Base-by-base conservation (phyloP, 2,888 invertebrate genomes). In the Macrophya annulata region DNA sequence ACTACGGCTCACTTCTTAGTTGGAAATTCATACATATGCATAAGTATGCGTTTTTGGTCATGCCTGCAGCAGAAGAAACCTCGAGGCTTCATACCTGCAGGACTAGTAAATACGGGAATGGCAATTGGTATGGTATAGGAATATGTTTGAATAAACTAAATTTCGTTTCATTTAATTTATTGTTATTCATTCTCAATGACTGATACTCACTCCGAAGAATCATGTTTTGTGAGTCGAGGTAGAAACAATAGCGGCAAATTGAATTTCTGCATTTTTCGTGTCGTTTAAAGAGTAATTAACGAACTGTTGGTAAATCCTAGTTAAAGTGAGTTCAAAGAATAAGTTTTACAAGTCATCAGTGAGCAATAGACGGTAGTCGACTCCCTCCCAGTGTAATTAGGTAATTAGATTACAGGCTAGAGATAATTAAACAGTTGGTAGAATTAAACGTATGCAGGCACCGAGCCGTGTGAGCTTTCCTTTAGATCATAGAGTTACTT, bases 401-500 rank as follows among this genome's bases (percentile, higher is more conserved):
- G 59, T 59, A 62, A 81, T 81, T 77, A 77, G 55, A 77, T 77
- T 62, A 59, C 62, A 62, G 43, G 25, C n/a, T 62, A 62, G 81
- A 81, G 59, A 51, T 81, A 62, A 81, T 43, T 45, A 81, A 43
- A 81, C 74, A 55, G 55, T 55, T 37, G 68, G 15, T 68, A 51
- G 9, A 21, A 55, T 25, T 55, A 31, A 77, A 77, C 25, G 77
- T 77, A 77, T 37, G 31, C 68, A 68, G 37, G 48, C n/a, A 55
- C n/a, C 77, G 77, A 51, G 55, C 77, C 77, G 48, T 77, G 77
- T 55, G 55, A 77, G 77, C 55, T 77, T 77, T 77, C 25, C 31
- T 55, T 25, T 45, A 43, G 74, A 45, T 74, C 74, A 74, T 45
- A 74, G n/a, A 45, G 72, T 74, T 74, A 45, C 74, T 45, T 45